Percentiles rank a stretch among this genome's conserved stretches.
Conservation (phyloP, 2,113 vertebrate genomes). For the Lutjanus erythropterus region DNA sequence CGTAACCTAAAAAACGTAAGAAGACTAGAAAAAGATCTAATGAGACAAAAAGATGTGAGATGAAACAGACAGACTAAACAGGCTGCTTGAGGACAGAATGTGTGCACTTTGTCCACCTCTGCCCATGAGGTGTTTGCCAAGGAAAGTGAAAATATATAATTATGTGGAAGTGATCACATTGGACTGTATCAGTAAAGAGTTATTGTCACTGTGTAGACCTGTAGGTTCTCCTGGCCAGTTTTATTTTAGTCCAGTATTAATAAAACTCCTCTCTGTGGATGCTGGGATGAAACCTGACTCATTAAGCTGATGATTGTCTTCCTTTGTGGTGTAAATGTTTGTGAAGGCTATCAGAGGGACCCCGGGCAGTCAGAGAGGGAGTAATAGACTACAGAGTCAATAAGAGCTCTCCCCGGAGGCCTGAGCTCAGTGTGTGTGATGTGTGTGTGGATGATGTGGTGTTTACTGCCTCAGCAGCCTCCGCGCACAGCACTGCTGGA, state of each 20-base stretch:
- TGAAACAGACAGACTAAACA: no score
- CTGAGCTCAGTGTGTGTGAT: neutral
- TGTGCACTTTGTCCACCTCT: no score
- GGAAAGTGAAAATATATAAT: no score
- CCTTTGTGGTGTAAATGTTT: neutral
- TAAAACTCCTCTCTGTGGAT: neutral
- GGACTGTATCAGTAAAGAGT: neutral
- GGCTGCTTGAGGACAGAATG: no score
- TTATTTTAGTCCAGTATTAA: neutral
- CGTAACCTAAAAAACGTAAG: no score
- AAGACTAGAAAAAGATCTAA: no score
- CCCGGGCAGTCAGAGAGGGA: neutral
- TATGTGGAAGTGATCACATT: no score
- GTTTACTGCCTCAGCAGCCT: slow-evolving; percentile 1
- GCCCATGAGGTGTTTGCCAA: no score
- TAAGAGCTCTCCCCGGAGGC: slow-evolving; percentile 7
- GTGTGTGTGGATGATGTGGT: slow-evolving; percentile 3
- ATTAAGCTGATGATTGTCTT: neutral
- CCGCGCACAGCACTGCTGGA: slow-evolving; percentile 7
- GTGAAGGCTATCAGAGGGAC: neutral
- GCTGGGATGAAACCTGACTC: no score
- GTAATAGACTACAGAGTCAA: neutral
- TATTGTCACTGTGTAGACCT: neutral
- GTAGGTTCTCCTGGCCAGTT: neutral
- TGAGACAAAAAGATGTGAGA: no score